These are phyloP conservation scores for Pedicia rivosa DNA, from an alignment of 2,888 invertebrate species.

Conservation along the genomic window DNA sequence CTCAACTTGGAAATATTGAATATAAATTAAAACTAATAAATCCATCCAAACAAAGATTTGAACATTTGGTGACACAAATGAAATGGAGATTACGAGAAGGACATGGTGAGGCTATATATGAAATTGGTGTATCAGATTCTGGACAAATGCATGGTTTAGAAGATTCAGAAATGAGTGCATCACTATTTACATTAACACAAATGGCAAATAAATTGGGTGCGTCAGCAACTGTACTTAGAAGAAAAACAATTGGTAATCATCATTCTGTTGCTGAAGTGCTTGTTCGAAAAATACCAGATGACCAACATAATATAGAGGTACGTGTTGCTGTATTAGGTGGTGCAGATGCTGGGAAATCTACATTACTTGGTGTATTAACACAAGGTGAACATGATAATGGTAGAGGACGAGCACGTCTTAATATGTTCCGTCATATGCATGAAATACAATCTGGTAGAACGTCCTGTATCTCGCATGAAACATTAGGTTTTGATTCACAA, in stretches of 20 bases:
- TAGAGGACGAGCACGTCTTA: slow-evolving; percentile 80
- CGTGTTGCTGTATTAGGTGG: slow-evolving; percentile 88
- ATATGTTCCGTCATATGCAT: slow-evolving; percentile 89
- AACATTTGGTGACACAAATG: slow-evolving; percentile 96
- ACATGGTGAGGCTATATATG: slow-evolving; percentile 94
- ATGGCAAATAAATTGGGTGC: slow-evolving; percentile 87
- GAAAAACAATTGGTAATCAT: slow-evolving; percentile 35
- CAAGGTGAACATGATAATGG: slow-evolving; percentile 95
- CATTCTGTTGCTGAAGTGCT: slow-evolving; percentile 66
- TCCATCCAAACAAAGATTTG: slow-evolving; percentile 78
- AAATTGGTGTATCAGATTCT: slow-evolving; percentile 86
- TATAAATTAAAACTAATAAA: slow-evolving; percentile 90
- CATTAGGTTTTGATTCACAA: slow-evolving; percentile 83
- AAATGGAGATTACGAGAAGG: slow-evolving; percentile 96
- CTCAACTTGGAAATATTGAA: slow-evolving; percentile 88
- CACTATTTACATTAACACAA: slow-evolving; percentile 64
- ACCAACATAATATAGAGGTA: slow-evolving; percentile 77
- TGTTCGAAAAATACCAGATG: slow-evolving; percentile 75
- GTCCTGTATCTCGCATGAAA: slow-evolving; percentile 90
- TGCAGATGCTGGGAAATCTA: slow-evolving; percentile 95
- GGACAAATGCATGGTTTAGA: slow-evolving; percentile 76
- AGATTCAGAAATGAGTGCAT: slow-evolving; percentile 69
- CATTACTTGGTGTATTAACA: slow-evolving; percentile 85
- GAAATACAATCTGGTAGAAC: slow-evolving; percentile 90
- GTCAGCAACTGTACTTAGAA: slow-evolving; percentile 55